Evolutionary conservation across 2,797 vertebrate species (phyloP).

Genomic region (Buphagus erythrorhynchus): DNA sequence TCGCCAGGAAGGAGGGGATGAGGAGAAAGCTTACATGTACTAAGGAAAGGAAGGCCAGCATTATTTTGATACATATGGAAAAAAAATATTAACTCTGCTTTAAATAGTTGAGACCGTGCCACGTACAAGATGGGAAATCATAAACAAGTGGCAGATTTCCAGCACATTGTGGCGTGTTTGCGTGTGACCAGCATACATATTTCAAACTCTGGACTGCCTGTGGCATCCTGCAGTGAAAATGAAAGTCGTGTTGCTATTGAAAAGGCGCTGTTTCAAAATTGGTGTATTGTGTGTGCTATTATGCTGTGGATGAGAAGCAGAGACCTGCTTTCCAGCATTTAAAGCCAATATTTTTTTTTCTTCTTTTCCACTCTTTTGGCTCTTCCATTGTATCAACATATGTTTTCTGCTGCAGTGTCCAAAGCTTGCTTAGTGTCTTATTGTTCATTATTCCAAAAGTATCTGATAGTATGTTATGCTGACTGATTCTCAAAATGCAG

Average conservation of each 20-base stretch:
- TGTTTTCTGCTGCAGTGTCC: slow-evolving; percentile 33
- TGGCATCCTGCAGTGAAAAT: slow-evolving; percentile 70
- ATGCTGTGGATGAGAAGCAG: slow-evolving; percentile 23
- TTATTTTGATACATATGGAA: neutral
- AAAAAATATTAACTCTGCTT: slow-evolving; percentile 16
- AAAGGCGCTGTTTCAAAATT: slow-evolving; percentile 34
- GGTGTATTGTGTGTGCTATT: slow-evolving; percentile 24
- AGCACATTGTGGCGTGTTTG: slow-evolving; percentile 36
- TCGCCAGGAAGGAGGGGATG: rapidly evolving
- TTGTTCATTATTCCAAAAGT: slow-evolving; percentile 27
- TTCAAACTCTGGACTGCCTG: slow-evolving; percentile 44
- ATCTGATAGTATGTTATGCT: neutral
- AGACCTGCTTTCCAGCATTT: slow-evolving; percentile 36
- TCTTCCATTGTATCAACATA: neutral
- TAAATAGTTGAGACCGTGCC: neutral
- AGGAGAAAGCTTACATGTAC: neutral
- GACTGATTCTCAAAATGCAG: slow-evolving; percentile 32
- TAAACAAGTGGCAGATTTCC: slow-evolving; percentile 56
- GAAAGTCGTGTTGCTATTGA: slow-evolving; percentile 64
- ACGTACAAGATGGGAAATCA: neutral
- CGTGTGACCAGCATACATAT: slow-evolving; percentile 71
- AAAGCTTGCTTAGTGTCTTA: slow-evolving; percentile 25
- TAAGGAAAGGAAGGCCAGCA: neutral
- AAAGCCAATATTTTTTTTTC: neutral
- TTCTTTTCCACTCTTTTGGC: neutral